These are phyloP conservation scores for Spodoptera litura DNA, from an alignment of 1,140 invertebrate genomes.

Conservation along the genomic window DNA sequence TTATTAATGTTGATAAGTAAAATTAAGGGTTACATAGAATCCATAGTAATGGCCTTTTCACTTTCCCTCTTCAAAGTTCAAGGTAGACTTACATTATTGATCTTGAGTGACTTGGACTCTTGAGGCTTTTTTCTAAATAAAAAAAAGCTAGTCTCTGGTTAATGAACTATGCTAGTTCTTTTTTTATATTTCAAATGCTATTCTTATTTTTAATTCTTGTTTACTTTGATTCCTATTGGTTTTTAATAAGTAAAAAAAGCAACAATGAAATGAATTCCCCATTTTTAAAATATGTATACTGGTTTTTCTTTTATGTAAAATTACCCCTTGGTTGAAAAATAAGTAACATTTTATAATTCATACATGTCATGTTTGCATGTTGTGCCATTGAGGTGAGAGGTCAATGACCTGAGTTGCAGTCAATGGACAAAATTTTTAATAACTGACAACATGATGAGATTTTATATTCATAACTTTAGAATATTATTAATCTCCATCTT, in stretches of 20 bases:
- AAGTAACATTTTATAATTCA: background rate
- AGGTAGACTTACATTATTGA: constrained; percentile 26
- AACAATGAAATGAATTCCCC: background rate
- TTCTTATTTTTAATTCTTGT: background rate
- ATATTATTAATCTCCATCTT: background rate
- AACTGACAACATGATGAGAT: constrained; percentile 9
- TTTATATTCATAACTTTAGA: constrained; percentile 1
- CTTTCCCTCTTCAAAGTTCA: constrained; percentile 35
- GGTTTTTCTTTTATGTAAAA: background rate
- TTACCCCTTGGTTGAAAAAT: background rate
- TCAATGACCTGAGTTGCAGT: constrained; percentile 34
- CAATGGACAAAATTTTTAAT: constrained; percentile 19
- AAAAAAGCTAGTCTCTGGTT: constrained; percentile 14
- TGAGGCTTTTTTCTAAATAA: constrained; percentile 1
- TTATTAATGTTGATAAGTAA: too few species aligned
- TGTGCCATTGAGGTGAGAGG: constrained; percentile 21
- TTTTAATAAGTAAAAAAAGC: background rate
- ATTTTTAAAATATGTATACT: background rate
- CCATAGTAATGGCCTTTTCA: constrained; percentile 26
- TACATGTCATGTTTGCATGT: constrained; percentile 23
- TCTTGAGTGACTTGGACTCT: constrained; percentile 2
- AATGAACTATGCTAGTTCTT: background rate
- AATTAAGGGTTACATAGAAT: background rate
- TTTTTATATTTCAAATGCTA: background rate
- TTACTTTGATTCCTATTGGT: background rate